Evolutionary conservation across 2,797 vertebrate species (phyloP), one percentile per base, ranked within the genome.

Genomic region (Sebastes oblongus): DNA sequence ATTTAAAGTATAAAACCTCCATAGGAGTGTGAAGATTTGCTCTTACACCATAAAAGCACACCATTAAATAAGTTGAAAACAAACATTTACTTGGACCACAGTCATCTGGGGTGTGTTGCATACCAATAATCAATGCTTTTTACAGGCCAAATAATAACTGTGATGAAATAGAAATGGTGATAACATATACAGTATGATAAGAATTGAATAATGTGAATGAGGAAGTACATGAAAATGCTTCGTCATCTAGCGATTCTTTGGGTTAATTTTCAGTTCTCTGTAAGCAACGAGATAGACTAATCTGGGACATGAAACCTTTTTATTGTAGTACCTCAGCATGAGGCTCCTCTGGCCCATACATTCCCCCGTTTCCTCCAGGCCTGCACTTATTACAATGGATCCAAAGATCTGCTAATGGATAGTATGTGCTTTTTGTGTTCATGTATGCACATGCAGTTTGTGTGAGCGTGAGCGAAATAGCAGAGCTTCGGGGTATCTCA

Each of bases 321-420:
- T 81, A 78, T 65, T 72, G 64, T 55, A 32, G 66, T 77, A 64
- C 62, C 42, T 77, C 62, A 76, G 32, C 22, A 42, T 11, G 22
- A 75, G 25, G 60, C 70, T 87, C 75, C 56, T 75, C 11, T 18
- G 69, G 72, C 62, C 6, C 4, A 0, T 68, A 65, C 76, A 81
- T 73, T 60, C 78, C 24, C 50, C 50, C 27, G 20, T 82, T 87
- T 81, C 75, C 88, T 86, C 30, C 50, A 65, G 86, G 81, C 75
- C n/a, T 85, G 86, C 86, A 89, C 88, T 91, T 91, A 86, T 80
- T 85, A 80, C 66, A 86, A 83, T 89, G 82, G 85, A 78, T 80
- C 30, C 55, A 75, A 80, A 83, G 73, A 77, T 90, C 81, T 81
- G 34, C 81, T 91, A 88, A 91, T 92, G 88, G 84, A 89, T 27